Base-by-base conservation (phyloP, 2,113 vertebrate genomes). In the Cavia aperea region DNA sequence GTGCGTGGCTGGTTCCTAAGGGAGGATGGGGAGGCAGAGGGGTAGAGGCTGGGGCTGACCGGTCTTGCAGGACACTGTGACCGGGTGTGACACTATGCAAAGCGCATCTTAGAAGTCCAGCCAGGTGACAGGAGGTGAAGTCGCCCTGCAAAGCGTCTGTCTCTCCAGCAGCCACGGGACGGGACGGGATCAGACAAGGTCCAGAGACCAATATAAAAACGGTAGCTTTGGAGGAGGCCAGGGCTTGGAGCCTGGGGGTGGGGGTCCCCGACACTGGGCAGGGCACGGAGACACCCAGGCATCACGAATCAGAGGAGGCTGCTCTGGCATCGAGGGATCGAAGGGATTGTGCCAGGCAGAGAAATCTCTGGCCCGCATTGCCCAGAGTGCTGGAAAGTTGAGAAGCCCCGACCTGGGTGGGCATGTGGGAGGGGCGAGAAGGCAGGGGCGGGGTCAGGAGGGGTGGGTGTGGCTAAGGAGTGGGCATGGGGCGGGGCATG, bases 41-140 rank as follows among this genome's bases (percentile, higher is more conserved):
- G 21, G 4, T 54, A 4, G 0, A 68, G 73, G 39, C 54, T 26
- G 24, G 56, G 18, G 51, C 0, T 7, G 18, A 7, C 4, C 5
- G 65, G 8, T 9, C 58, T 39, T 16, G 18, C 1, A 24, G 78
- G 43, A 24, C 13, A 7, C 2, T 3, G 43, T 0, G 18, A 36
- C n/a, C 24, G 51, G 21, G 2, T 9, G 29, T 62, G 58, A 78
- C 23, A 0, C 8, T 16, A 66, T 23, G 29, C 62, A 43, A 39
- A 24, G 31, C 33, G 23, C 36, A 12, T 54, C 31, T 0, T 0
- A 2, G 29, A n/a, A n/a, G 8, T 18, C 43, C 7, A 13, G 63
- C 29, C 39, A 33, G n/a, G 60, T 7, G 39, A 29, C 5, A 36
- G 3, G n/a, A 65, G 16, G 3, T 13, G 33, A 33, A 36, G 46